Percentiles rank a stretch among this genome's conserved stretches.
phyloP scores from a whole-genome alignment of 2,797 vertebrate genomes.

The Phrynocephalus guinanensis region DNA sequence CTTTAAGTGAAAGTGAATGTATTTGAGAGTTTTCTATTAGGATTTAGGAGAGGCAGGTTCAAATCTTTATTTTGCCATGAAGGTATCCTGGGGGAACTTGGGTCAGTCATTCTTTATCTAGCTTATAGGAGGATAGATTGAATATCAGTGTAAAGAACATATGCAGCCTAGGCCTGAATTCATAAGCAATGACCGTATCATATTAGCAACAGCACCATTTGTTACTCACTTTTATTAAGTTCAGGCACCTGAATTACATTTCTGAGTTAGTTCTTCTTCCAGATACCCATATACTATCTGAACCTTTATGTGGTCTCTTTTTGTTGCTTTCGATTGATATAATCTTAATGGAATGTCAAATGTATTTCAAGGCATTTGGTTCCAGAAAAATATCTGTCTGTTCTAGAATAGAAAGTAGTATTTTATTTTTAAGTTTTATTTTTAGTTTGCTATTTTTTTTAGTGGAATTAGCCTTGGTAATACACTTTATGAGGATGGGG shows the following conservation, averaged over 20 bases:
- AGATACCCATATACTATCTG: not conserved
- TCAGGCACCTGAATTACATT: too few relatives aligned
- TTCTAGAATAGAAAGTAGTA: not conserved
- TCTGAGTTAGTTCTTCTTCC: too few relatives aligned
- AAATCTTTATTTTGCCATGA: too few relatives aligned
- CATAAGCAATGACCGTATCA: not conserved
- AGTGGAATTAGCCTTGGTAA: not conserved
- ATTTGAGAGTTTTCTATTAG: too few relatives aligned
- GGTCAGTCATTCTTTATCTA: not conserved
- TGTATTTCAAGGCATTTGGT: not conserved
- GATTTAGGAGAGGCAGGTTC: too few relatives aligned
- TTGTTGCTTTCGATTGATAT: not conserved
- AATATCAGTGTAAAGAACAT: not conserved
- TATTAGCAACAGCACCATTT: not conserved
- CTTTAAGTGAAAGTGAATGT: not conserved
- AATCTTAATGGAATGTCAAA: not conserved
- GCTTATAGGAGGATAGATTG: not conserved
- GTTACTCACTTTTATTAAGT: not conserved
- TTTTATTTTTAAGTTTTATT: not conserved
- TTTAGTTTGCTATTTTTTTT: not conserved
- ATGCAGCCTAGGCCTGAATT: not conserved
- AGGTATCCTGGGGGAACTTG: not conserved
- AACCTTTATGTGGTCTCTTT: not conserved
- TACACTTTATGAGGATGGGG: not conserved
- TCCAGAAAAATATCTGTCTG: not conserved